Percentiles rank a stretch among this genome's conserved stretches.
Evolutionary conservation across 53 echinoderm and acorn worm genomes (phyloP).

Genomic region (Crossaster papposus): DNA sequence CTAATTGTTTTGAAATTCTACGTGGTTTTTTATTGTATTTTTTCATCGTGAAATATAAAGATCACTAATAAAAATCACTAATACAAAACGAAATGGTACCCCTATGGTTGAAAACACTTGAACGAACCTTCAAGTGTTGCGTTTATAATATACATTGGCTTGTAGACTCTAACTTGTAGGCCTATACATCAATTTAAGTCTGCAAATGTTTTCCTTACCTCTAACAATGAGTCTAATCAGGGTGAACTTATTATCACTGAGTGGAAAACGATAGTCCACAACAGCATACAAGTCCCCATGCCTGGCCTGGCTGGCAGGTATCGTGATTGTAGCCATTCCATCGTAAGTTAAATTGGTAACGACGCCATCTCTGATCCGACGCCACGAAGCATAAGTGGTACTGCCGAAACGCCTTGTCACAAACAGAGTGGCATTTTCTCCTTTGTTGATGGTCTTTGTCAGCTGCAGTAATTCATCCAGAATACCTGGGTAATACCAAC

Average conservation of each 20-base stretch:
- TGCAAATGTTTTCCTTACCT: neutral
- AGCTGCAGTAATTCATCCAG: neutral
- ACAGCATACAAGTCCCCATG: slow-evolving; percentile 5
- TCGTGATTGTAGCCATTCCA: neutral
- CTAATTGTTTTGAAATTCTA: no score
- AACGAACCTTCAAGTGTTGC: neutral
- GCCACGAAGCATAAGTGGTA: neutral
- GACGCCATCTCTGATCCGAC: slow-evolving; percentile 1
- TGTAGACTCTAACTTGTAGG: no score
- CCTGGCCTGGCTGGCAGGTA: neutral
- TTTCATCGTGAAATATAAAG: no score
- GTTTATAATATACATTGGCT: no score
- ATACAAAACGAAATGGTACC: no score
- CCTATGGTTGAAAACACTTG: no score
- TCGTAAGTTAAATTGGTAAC: neutral
- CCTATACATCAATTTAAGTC: no score
- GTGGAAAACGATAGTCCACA: neutral
- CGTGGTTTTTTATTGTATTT: no score
- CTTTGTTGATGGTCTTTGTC: slow-evolving; percentile 50
- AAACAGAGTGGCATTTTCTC: slow-evolving; percentile 27
- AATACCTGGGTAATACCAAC: slow-evolving; percentile 22
- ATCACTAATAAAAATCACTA: no score
- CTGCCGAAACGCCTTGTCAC: neutral
- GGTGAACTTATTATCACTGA: neutral
- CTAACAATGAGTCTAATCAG: slow-evolving; percentile 35